Evolutionary conservation across 2,113 vertebrate species (phyloP), one percentile per base, ranked within the genome.

Genomic region (Rhineura floridana): DNA sequence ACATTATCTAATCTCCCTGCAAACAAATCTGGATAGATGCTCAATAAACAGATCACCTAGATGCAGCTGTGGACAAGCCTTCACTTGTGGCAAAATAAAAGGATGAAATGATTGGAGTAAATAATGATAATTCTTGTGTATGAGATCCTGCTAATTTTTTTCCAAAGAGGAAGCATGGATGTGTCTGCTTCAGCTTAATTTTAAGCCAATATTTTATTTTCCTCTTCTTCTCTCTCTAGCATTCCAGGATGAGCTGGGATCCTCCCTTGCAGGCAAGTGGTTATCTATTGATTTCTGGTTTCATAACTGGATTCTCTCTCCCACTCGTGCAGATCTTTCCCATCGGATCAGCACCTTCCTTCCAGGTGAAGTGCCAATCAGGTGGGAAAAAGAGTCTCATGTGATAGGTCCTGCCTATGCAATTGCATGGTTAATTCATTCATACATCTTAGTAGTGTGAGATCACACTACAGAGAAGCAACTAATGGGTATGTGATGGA

Each of bases 231-330:
- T 86, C n/a, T 12, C 36, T 76, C 76, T 72, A 89, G 88, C 11
- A 17, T 63, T 82, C 70, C 46, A 82, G 59, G 30, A 55, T 46
- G 59, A 77, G 9, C 6, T 81, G n/a, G 52, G 59, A 25, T 76
- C 46, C 46, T 89, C 70, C 19, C 3, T 76, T 6, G 86, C 78
- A 86, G 88, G 88, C 36, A 86, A 89, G 88, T 65, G 12, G 12
- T 2, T 25, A 11, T 30, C 28, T 25, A 2, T n/a, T 84, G 28
- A 39, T 33, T 77, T 39, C 73, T 69, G 46, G 44, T 77, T 80
- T 69, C 19, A 69, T 25, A 0, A 8, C 33, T 79, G 48, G n/a
- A 62, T 67, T 65, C 9, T 11, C 50, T 44, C 25, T n/a, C 36
- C 19, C n/a, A 2, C 4, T 42, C n/a, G 25, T 28, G 7, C 33